Evolutionary conservation across 2,113 vertebrate genomes (phyloP).

Genomic region (Pandion haliaetus): DNA sequence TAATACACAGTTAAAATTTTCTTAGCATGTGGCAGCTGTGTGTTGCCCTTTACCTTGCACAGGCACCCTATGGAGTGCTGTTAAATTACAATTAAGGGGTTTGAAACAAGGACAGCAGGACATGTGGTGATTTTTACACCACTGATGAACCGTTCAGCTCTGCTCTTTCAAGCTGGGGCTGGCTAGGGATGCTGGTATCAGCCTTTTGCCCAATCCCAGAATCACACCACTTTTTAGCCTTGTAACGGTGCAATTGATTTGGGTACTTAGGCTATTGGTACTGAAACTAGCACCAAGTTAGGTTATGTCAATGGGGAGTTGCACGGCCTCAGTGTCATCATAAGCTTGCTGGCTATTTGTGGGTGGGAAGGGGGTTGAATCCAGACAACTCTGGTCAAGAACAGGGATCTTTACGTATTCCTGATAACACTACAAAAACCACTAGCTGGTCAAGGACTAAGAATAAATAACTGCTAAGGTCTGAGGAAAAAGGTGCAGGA

Average conservation of each 20-base stretch:
- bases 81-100: neutral
- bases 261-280: neutral
- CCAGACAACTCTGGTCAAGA: neutral
- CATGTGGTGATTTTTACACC: neutral
- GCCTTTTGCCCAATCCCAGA: neutral
- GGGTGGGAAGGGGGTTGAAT: neutral
- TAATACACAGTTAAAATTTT: neutral
- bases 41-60: neutral
- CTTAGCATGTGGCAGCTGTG: neutral
- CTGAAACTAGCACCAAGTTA: neutral
- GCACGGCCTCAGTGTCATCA: neutral
- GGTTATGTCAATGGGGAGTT: neutral
- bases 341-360: neutral
- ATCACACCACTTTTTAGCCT: neutral
- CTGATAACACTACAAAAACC: neutral
- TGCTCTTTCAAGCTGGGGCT: neutral
- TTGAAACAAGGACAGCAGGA: neutral
- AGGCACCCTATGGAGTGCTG: neutral
- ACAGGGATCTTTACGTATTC: neutral
- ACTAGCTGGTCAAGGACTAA: neutral
- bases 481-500: neutral
- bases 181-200: neutral
- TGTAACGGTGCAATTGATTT: neutral
- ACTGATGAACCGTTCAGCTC: neutral
- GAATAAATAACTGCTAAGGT: neutral